phyloP scores from a whole-genome alignment of 2,888 invertebrate species.

The Leucozona laternaria region DNA sequence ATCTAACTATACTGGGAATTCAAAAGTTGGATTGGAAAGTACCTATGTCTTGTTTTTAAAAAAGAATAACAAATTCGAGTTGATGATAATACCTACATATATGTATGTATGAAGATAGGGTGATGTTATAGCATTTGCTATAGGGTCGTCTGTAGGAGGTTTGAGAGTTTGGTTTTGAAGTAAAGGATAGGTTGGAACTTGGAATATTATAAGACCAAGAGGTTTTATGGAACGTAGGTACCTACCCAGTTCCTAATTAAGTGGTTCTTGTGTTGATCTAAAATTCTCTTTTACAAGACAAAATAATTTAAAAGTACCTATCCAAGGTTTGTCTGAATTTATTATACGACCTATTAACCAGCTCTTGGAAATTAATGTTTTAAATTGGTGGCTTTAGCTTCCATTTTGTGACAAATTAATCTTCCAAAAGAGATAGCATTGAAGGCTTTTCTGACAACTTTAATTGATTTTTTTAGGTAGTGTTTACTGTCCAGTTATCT shows the following conservation, averaged over 20 bases:
- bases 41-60: constrained; percentile 22
- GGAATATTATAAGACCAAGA: background rate
- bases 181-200: too few relatives aligned
- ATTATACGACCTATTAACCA: too few relatives aligned
- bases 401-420: too few relatives aligned
- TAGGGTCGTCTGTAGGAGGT: background rate
- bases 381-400: too few relatives aligned
- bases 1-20: constrained; percentile 7
- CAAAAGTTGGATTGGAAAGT: constrained; percentile 9
- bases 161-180: background rate
- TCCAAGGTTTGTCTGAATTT: background rate
- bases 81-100: background rate
- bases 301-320: background rate
- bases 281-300: background rate
- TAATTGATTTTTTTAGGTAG: too few relatives aligned
- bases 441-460: too few relatives aligned
- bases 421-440: too few relatives aligned
- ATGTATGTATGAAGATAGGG: too few relatives aligned
- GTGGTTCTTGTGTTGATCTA: background rate
- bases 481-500: too few relatives aligned
- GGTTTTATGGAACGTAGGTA: background rate
- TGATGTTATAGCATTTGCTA: background rate
- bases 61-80: constrained; percentile 32
- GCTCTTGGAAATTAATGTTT: too few relatives aligned
- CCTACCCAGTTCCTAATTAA: background rate